Conservation (phyloP, 2,888 invertebrate species). For the Cotesia congregata region DNA sequence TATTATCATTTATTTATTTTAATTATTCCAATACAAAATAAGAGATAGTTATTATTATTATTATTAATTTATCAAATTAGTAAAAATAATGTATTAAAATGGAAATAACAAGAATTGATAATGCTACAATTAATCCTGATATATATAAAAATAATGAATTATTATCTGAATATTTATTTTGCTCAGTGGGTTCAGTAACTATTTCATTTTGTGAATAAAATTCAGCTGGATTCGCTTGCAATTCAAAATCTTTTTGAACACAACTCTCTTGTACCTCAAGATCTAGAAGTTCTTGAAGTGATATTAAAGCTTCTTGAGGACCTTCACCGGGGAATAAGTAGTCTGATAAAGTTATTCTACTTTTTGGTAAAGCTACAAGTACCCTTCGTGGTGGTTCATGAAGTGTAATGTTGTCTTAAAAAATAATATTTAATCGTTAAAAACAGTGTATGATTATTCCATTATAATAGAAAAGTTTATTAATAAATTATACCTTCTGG, state of each 20-base stretch:
- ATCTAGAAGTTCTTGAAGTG: slow-evolving; percentile 86
- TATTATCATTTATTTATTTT: slow-evolving; percentile 44
- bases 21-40: slow-evolving; percentile 45
- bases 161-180: slow-evolving; percentile 74
- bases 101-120: slow-evolving; percentile 76
- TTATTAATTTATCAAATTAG: slow-evolving; percentile 33
- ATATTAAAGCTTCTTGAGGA: slow-evolving; percentile 83
- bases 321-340: slow-evolving; percentile 94
- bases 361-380: slow-evolving; percentile 79
- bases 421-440: slow-evolving; percentile 19
- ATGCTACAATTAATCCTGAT: slow-evolving; percentile 75
- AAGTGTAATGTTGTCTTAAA: slow-evolving; percentile 80
- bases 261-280: slow-evolving; percentile 80
- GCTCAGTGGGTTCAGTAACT: slow-evolving; percentile 72
- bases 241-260: slow-evolving; percentile 82
- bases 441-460: background rate
- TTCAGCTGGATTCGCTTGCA: slow-evolving; percentile 74
- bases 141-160: slow-evolving; percentile 75
- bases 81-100: slow-evolving; percentile 73
- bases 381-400: slow-evolving; percentile 93
- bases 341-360: slow-evolving; percentile 83
- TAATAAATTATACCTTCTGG: slow-evolving; percentile 75
- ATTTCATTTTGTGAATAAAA: slow-evolving; percentile 67
- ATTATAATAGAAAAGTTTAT: background rate
- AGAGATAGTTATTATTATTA: slow-evolving; percentile 28